Evolutionary conservation across 2,797 vertebrate species (phyloP), one percentile per base, ranked within the genome.

Genomic region (Neostethus bicornis): DNA sequence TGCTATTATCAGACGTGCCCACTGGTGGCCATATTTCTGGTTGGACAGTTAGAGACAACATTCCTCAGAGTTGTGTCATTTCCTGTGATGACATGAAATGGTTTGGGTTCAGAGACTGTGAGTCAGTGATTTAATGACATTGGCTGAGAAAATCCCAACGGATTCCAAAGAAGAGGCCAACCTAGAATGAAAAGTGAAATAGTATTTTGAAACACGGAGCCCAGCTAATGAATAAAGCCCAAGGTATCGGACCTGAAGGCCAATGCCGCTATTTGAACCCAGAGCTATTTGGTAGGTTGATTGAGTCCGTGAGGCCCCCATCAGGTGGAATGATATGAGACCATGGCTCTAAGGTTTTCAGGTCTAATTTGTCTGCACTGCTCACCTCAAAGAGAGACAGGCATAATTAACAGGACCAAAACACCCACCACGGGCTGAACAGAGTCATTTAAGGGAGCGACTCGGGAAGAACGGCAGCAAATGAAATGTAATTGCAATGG

Each of bases 401-500:
- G 68, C 70, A 73, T 87, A 85, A 88, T 89, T 89, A 88, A 84
- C 75, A 81, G 72, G 72, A 79, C 74, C 77, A 67, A 81, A 85
- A 89, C 80, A 85, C 81, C 82, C 77, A 84, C 73, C 73, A 53
- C 1, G 45, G 80, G 66, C 80, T 73, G 80, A 84, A 64, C 72
- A 39, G 68, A 85, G 77, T 86, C 86, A 87, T 88, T 88, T 83
- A 81, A 70, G 80, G 60, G 82, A 85, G 73, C 51, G 78, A 87
- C 83, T 87, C 72, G 61, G 79, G 87, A 85, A 83, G 81, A 85
- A 83, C 74, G 69, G 75, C 71, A 53, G 87, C 85, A 88, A 88
- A 90, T 89, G 80, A 88, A 89, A 86, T 79, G 83, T 90, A 89
- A 90, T 88, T 89, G 87, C 85, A 83, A 51, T 72, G 86, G 85